These are phyloP conservation scores for Arctia plantaginis DNA, from an alignment of 2,888 invertebrate species.

Conservation along the genomic window DNA sequence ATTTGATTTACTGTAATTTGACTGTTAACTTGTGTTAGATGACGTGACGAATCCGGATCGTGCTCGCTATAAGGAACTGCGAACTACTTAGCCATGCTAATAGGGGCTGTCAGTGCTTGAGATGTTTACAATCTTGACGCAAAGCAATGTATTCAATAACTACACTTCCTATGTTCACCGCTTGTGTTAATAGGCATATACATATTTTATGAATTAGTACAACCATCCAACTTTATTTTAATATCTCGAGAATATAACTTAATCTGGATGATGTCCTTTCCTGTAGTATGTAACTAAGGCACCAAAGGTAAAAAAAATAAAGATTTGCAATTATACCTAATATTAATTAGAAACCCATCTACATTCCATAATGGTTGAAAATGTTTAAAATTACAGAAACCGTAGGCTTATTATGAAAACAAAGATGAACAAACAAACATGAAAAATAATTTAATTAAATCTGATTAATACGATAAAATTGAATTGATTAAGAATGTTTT, in stretches of 20 bases:
- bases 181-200: background rate
- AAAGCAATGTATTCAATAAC: slow-evolving; percentile 23
- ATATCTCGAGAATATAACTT: too few relatives aligned
- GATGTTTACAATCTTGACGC: slow-evolving; percentile 43
- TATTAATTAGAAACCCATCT: too few relatives aligned
- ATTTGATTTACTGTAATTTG: slow-evolving; percentile 71
- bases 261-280: too few relatives aligned
- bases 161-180: slow-evolving; percentile 1
- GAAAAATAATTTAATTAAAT: background rate
- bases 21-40: slow-evolving; percentile 53
- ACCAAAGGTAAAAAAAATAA: too few relatives aligned
- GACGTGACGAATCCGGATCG: slow-evolving; percentile 50
- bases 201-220: too few relatives aligned
- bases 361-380: too few relatives aligned
- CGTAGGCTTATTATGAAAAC: too few relatives aligned
- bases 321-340: too few relatives aligned
- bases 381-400: too few relatives aligned
- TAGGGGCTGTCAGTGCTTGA: slow-evolving; percentile 41
- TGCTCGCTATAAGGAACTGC: slow-evolving; percentile 51
- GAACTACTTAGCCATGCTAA: slow-evolving; percentile 41
- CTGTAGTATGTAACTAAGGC: too few relatives aligned
- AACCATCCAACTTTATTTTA: too few relatives aligned
- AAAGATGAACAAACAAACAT: too few relatives aligned
- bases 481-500: background rate
- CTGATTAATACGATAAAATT: background rate